Base-by-base conservation (phyloP, 2,113 vertebrate genomes). In the Oophaga pumilio region DNA sequence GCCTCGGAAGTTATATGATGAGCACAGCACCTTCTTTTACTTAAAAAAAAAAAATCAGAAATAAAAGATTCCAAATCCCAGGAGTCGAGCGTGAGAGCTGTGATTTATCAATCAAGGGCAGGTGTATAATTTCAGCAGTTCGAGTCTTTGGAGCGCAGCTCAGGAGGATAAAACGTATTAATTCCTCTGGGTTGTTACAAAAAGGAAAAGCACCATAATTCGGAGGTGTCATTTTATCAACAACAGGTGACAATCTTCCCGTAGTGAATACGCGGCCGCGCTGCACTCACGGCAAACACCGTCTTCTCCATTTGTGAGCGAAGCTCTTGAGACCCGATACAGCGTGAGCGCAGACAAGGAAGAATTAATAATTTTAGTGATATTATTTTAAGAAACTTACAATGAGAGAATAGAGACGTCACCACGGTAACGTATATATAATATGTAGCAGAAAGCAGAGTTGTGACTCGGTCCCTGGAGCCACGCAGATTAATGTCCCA, bases 221-320 rank as follows among this genome's bases (percentile, higher is more conserved):
- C 59, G 22, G 26, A 64, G 79, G 79, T 82, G 79, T 82, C 79
- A 82, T 28, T 82, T 82, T 59, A 82, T 82, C 79, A 82, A 13
- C 59, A 22, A 43, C 24, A 26, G 56, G 26, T 49, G 79, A 64
- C 59, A 64, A 50, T n/a, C 79, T 81, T 14, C 17, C 26, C 33
- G 77, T 20, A 28, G 6, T 56, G 8, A 80, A 80, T 33, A 49
- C 57, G 43, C 28, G 24, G 17, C 59, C 26, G 26, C 8, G 22
- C 56, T 43, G 33, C 73, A 20, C 26, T 50, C 71, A 4, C 15
- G 4, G 73, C n/a, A 52, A 76, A 76, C 69, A 76, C 49, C 43
- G 2, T 22, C 73, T 11, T 10, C 71, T 76, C 7, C 73, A n/a
- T 20, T n/a, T 12, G 11, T 17, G 6, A 28, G 26, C 14, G 11